Base-by-base conservation (phyloP, 2,888 invertebrate species). In the Mylabris sibirica region DNA sequence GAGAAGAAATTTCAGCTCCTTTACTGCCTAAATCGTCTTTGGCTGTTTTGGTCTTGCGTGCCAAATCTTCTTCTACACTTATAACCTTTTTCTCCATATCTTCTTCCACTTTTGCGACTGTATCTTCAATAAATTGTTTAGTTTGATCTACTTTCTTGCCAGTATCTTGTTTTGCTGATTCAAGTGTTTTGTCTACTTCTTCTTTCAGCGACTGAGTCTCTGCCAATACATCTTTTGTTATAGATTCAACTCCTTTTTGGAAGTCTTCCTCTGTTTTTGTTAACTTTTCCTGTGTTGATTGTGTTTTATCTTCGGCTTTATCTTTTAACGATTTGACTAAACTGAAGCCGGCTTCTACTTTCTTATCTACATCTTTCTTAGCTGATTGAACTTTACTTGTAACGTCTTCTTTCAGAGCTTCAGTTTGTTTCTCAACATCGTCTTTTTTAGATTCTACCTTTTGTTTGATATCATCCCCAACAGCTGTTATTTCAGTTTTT, bases 51-150 rank as follows among this genome's bases (percentile, higher is more conserved):
- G 22, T 22, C 3, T 20, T 53, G 11, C 20, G 8, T 2, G 20
- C 3, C 5, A 53, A 22, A 22, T 53, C 49, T 22, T 53, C 22
- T 53, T 11, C 12, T 22, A 11, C 11, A 22, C 22, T 9, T 24
- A 5, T 4, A 24, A 30, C 22, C 2, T 9, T 49, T 22, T 60
- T 41, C 61, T 53, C 38, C 6, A 35, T 38, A 22, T 26, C 38
- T 59, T 68, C 67, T 59, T 57, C 74, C 17, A 41, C 44, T 68
- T 59, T 66, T 4, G 34, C 22, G 11, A 62, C 4, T 38, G 60
- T n/a, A 8, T 65, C 63, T 17, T 34, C n/a, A 17, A 49, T 44
- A 22, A 14, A 26, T 63, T 63, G n/a, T 3, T n/a, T 8, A 22
- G 38, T 44, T 14, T 44, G 24, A 22, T 49, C 41, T 12, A 38